Base-by-base conservation (phyloP, 1,140 invertebrate species). In the Apis dorsata region DNA sequence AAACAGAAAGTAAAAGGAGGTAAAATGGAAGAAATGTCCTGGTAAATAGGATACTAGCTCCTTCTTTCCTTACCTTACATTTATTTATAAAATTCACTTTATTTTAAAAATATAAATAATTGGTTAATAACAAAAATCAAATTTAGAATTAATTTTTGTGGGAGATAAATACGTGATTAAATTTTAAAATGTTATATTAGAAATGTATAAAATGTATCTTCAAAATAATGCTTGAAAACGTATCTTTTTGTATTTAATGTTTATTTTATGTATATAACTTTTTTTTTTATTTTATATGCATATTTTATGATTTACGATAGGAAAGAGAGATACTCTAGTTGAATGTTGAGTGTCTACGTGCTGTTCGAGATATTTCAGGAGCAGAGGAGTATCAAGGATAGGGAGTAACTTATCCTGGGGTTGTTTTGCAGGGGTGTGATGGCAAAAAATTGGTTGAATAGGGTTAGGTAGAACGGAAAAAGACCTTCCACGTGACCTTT, bases 401-500 rank as follows among this genome's bases (percentile, higher is more conserved):
- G 70, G 74, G 85, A 74, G 75, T 75, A 21, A 66, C 24, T 53
- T 51, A 55, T 44, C 15, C 15, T 78, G 75, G 79, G 79, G 76
- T 83, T 80, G 79, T 34, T 28, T 49, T 21, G 13, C 5, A 71
- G 28, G 65, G 79, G 71, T 60, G 57, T 15, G 49, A n/a, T 51
- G 53, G 44, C 65, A 66, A 75, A 49, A 79, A 62, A 65, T 53
- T 24, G 57, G 2, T 60, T n/a, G 70, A 72, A 76, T 57, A 57
- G 60, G 79, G 66, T 79, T 73, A 28, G 57, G 21, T 44, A 68
- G n/a, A n/a, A n/a, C 77, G 88, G 88, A 89, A 90, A 90, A 90
- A 90, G 85, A 86, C 84, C 87, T 88, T 76, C 57, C 51, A 81
- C 81, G 71, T 88, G 91, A 92, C 90, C 90, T 91, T 92, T 92